These are phyloP conservation scores for Aleiodes testaceus DNA, from an alignment of 2,888 invertebrate genomes.

Conservation along the genomic window DNA sequence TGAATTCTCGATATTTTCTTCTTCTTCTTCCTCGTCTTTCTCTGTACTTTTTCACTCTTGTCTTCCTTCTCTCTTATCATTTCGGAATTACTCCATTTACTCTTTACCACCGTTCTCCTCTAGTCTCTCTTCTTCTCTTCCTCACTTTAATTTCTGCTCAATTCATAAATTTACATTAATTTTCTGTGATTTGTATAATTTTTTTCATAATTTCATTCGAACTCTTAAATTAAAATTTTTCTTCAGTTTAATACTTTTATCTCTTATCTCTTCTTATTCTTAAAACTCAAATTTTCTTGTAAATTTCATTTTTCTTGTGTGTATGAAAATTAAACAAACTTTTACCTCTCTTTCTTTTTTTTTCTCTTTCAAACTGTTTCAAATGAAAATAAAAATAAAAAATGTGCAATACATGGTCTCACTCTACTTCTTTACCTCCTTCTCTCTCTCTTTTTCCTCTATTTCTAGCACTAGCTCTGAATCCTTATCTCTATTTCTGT, in stretches of 20 bases:
- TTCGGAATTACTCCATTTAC: no score
- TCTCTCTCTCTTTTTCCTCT: slow-evolving; percentile 14
- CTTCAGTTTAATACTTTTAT: slow-evolving; percentile 29
- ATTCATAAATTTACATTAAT: no score
- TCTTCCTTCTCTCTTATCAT: neutral
- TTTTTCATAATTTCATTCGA: neutral
- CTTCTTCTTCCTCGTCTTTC: slow-evolving; percentile 27
- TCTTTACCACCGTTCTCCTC: no score
- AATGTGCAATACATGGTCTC: neutral
- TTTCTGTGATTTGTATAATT: slow-evolving; percentile 16
- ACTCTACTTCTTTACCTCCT: slow-evolving; percentile 28
- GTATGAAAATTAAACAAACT: no score
- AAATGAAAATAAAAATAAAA: slow-evolving; percentile 5
- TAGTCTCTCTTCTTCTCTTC: neutral
- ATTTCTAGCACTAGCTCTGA: neutral
- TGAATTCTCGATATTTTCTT: neutral
- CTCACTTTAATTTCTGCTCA: neutral
- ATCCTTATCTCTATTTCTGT: slow-evolving; percentile 3
- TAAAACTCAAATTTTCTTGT: slow-evolving; percentile 36
- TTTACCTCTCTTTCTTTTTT: slow-evolving; percentile 35
- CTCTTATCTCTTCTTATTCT: slow-evolving; percentile 38
- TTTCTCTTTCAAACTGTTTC: slow-evolving; percentile 21
- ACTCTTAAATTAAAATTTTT: neutral
- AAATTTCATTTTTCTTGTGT: slow-evolving; percentile 22
- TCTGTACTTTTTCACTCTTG: neutral